Conservation (phyloP, 2,888 invertebrate genomes). For the Agrypnus murinus region DNA sequence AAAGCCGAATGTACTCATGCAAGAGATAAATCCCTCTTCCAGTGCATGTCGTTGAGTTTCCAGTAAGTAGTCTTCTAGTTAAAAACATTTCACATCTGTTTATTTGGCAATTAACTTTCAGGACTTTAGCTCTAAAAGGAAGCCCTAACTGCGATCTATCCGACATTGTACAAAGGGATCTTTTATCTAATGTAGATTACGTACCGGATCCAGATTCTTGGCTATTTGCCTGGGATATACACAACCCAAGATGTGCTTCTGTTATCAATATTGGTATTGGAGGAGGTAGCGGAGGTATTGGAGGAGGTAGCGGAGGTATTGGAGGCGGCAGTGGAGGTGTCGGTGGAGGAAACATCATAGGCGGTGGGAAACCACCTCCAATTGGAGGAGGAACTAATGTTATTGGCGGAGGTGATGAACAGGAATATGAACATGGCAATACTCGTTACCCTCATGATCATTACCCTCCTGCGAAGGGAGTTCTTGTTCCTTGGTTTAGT, state of each 20-base stretch:
- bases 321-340: not conserved
- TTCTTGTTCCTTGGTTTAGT: conserved; percentile 7
- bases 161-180: conserved; percentile 84
- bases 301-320: not conserved
- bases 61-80: no score
- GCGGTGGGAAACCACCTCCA: no score
- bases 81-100: conserved; percentile 27
- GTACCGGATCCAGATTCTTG: conserved; percentile 80
- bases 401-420: not conserved
- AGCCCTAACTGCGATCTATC: conserved; percentile 83
- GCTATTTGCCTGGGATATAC: conserved; percentile 86
- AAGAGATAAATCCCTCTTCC: conserved; percentile 75
- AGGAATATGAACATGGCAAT: no score
- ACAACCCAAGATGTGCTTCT: conserved; percentile 79
- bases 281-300: conserved; percentile 1
- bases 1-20: conserved; percentile 80
- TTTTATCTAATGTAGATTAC: conserved; percentile 84
- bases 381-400: conserved; percentile 4
- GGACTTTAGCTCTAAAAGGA: conserved; percentile 57
- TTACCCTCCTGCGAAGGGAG: not conserved
- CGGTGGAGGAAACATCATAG: not conserved
- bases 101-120: conserved; percentile 49
- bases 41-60: conserved; percentile 86
- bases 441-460: no score
- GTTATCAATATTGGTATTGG: conserved; percentile 38